These are phyloP conservation scores for Murina feae DNA, from an alignment of 2,113 vertebrate genomes.

Conservation along the genomic window DNA sequence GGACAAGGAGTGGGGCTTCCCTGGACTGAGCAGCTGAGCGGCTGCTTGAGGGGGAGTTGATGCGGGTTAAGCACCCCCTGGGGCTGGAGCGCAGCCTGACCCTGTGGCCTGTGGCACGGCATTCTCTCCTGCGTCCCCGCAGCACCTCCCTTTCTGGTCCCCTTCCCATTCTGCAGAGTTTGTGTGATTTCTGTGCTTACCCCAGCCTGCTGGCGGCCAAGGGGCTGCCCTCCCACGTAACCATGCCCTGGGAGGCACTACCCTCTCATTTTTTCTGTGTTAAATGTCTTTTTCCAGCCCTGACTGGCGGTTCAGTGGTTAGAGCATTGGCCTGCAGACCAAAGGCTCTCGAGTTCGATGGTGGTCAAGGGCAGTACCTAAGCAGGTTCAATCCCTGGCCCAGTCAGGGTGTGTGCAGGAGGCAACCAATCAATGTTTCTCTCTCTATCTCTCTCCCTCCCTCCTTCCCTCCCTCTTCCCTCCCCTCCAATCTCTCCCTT, in stretches of 20 bases:
- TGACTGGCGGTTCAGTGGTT: too few species aligned
- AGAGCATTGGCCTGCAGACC: too few species aligned
- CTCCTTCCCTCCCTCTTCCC: too few species aligned
- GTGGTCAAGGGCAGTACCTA: too few species aligned
- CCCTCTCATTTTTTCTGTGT: neutral
- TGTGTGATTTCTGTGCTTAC: neutral
- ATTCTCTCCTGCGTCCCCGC: too few species aligned
- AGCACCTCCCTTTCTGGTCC: accelerated
- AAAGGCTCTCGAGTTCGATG: too few species aligned
- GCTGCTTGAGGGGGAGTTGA: neutral
- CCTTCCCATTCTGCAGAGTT: neutral
- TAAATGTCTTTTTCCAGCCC: neutral
- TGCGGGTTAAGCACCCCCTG: neutral
- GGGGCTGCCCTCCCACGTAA: neutral
- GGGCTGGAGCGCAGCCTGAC: neutral
- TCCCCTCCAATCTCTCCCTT: too few species aligned
- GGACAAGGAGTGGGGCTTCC: neutral
- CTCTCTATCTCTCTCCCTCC: too few species aligned
- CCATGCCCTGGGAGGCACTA: neutral
- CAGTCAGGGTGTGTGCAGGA: too few species aligned
- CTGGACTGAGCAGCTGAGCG: neutral
- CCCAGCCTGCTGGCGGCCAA: neutral
- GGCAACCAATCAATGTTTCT: too few species aligned
- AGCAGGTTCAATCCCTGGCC: too few species aligned
- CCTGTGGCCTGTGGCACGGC: too few species aligned